Conservation (phyloP, 2,888 invertebrate genomes). For the Hyposoter dolosus region DNA sequence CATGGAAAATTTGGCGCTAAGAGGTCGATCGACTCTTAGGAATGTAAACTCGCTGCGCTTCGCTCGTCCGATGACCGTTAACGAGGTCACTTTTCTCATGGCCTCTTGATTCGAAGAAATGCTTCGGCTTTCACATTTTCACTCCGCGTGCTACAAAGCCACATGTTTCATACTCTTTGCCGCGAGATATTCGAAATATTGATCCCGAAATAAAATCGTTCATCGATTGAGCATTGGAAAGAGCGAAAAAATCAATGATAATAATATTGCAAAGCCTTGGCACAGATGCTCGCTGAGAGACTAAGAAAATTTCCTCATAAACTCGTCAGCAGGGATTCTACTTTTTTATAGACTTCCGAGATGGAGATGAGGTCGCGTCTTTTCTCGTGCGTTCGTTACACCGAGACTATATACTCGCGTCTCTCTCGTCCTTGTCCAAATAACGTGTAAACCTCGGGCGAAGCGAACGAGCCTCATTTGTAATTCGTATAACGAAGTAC, state of each 20-base stretch:
- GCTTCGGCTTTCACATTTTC: conserved; percentile 83
- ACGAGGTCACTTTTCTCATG: conserved; percentile 81
- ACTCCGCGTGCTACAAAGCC: conserved; percentile 71
- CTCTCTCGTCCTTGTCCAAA: conserved; percentile 40
- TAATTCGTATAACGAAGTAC: conserved; percentile 40
- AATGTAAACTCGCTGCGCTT: conserved; percentile 16
- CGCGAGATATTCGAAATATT: not conserved
- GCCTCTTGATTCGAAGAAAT: conserved; percentile 60
- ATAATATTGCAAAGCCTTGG: conserved; percentile 43
- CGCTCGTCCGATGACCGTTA: conserved; percentile 58
- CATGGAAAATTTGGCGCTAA: not conserved
- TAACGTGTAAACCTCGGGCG: not conserved
- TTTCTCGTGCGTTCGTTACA: conserved; percentile 46
- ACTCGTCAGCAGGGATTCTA: conserved; percentile 5
- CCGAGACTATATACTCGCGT: conserved; percentile 39
- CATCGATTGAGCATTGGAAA: not conserved
- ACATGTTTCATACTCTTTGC: not conserved
- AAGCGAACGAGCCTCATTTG: conserved; percentile 41
- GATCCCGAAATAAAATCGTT: not conserved
- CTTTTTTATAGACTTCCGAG: conserved; percentile 55
- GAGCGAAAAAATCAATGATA: not conserved
- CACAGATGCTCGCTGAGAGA: conserved; percentile 38
- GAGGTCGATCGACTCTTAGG: conserved; percentile 14
- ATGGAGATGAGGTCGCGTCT: conserved; percentile 52
- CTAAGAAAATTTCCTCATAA: conserved; percentile 23